phyloP scores from a whole-genome alignment of 1,140 invertebrate species.

The Tetragnatha versicolor region DNA sequence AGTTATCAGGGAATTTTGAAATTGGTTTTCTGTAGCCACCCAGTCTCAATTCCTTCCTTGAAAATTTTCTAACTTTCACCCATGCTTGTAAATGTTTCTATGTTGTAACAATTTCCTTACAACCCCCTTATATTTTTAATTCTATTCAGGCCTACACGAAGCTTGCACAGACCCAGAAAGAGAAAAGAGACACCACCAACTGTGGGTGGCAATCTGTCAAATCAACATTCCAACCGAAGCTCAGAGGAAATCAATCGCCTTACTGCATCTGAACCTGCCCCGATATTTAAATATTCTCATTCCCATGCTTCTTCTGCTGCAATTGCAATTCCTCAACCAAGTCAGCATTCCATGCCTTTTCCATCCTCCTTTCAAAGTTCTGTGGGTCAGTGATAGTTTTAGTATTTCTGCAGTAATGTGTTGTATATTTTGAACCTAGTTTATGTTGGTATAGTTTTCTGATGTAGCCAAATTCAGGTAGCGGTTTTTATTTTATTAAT shows the following conservation, averaged over 20 bases:
- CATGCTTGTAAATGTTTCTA: too few relatives aligned
- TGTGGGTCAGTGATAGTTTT: slow-evolving; percentile 1
- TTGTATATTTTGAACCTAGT: background rate
- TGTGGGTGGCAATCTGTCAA: background rate
- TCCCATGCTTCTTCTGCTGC: slow-evolving; percentile 51
- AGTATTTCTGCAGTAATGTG: background rate
- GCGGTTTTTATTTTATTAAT: background rate
- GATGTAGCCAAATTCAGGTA: background rate
- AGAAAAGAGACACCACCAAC: slow-evolving; percentile 38
- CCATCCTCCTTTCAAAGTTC: slow-evolving; percentile 44
- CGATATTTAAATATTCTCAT: slow-evolving; percentile 21
- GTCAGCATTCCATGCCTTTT: background rate
- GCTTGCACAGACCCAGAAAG: slow-evolving; percentile 36
- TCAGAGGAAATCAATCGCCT: slow-evolving; percentile 33
- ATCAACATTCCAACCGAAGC: background rate
- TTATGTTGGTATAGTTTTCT: background rate
- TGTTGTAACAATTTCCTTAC: too few relatives aligned
- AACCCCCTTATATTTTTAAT: too few relatives aligned
- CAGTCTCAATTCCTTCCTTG: too few relatives aligned
- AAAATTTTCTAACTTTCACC: too few relatives aligned
- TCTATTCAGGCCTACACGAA: slow-evolving; percentile 26
- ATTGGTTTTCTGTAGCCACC: too few relatives aligned
- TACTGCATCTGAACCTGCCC: slow-evolving; percentile 36
- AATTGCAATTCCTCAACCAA: slow-evolving; percentile 27
- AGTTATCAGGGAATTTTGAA: too few relatives aligned